These are phyloP conservation scores for Ophonus ardosiacus DNA, from an alignment of 2,888 invertebrate species.

Conservation along the genomic window DNA sequence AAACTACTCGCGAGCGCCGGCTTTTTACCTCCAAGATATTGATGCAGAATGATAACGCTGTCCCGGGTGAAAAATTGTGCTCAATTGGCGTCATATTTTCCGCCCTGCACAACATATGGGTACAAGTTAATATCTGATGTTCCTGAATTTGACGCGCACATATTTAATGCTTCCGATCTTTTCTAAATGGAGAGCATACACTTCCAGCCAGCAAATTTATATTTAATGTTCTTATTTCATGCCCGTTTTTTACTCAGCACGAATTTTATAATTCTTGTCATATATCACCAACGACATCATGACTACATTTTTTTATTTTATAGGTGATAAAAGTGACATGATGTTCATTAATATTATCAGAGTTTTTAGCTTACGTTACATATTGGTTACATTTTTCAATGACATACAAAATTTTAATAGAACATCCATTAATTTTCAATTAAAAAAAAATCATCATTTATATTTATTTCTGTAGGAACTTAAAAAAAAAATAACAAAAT, in stretches of 20 bases:
- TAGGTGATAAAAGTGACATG: background rate
- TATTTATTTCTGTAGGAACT: no score
- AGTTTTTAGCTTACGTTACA: no score
- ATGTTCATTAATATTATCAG: no score
- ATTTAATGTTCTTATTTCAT: constrained; percentile 25
- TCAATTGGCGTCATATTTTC: constrained; percentile 60
- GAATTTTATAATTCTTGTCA: background rate
- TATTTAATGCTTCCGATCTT: constrained; percentile 51
- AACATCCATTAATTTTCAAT: no score
- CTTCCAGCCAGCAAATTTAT: background rate
- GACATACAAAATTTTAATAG: no score
- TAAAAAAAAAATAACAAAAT: no score
- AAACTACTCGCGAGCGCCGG: constrained; percentile 11
- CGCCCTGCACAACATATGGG: constrained; percentile 44
- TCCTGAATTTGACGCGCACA: constrained; percentile 54
- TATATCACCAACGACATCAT: background rate
- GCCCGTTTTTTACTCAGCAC: background rate
- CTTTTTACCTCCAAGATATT: constrained; percentile 42
- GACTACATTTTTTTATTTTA: background rate
- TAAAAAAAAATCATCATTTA: no score
- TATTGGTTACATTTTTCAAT: no score
- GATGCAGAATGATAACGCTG: constrained; percentile 56
- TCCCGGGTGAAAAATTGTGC: constrained; percentile 51
- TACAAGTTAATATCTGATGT: constrained; percentile 58
- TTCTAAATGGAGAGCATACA: background rate